Percentiles rank a stretch among this genome's conserved stretches.
Evolutionary conservation across 2,888 invertebrate genomes (phyloP).

Genomic region (Monopis laevigella): DNA sequence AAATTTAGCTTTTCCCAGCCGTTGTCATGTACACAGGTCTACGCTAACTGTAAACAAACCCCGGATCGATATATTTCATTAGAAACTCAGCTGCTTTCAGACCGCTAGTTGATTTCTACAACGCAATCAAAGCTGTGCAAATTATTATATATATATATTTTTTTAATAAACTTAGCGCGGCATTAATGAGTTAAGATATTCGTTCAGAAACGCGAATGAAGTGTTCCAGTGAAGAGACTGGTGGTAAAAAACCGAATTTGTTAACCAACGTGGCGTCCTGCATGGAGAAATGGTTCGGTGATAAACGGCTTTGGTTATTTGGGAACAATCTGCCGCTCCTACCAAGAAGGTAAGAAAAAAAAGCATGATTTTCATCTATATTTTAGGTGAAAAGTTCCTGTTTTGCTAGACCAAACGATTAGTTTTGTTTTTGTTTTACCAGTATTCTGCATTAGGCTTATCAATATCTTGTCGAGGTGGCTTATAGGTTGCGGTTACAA

Average conservation of each 20-base stretch:
- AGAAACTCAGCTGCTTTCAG: conserved; percentile 37
- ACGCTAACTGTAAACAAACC: conserved; percentile 61
- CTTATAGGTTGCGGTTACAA: too few species aligned
- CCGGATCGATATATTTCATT: conserved; percentile 53
- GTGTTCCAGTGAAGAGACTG: conserved; percentile 14
- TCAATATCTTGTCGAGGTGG: too few species aligned
- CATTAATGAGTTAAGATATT: not conserved
- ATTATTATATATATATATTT: too few species aligned
- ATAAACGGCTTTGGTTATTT: conserved; percentile 90
- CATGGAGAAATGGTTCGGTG: conserved; percentile 95
- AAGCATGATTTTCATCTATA: too few species aligned
- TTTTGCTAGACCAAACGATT: too few species aligned
- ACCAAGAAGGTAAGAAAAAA: conserved; percentile 75
- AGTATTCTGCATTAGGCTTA: too few species aligned
- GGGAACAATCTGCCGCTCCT: conserved; percentile 88
- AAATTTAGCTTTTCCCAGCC: conserved; percentile 46
- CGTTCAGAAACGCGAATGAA: conserved; percentile 8
- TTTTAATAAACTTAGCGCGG: too few species aligned
- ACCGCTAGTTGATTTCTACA: too few species aligned
- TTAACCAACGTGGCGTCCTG: conserved; percentile 64
- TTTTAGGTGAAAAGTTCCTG: too few species aligned
- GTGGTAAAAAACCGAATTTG: conserved; percentile 42
- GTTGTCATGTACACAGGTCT: conserved; percentile 63
- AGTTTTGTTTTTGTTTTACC: too few species aligned
- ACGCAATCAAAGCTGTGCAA: too few species aligned